Base-by-base conservation (phyloP, 2,888 invertebrate species). In the Tipula confusa region DNA sequence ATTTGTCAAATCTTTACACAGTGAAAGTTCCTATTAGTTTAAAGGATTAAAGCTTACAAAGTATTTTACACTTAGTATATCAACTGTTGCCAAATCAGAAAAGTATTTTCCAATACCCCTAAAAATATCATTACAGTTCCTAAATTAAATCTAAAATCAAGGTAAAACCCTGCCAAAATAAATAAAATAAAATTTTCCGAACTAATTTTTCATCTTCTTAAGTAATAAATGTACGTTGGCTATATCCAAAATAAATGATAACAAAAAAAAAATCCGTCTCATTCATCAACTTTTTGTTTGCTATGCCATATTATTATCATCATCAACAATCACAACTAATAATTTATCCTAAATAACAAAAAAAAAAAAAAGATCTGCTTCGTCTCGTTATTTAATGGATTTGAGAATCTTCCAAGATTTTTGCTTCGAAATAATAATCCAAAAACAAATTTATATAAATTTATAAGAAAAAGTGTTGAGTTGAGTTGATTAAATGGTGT, bases 401-500 rank as follows among this genome's bases (percentile, higher is more conserved):
- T 64, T 24, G 64, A n/a, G n/a, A 18, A 64, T 24, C 64, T 24
- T 64, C 64, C 64, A 64, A 64, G 64, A 64, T 18, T 18, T 24
- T 64, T 64, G 24, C 24, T 64, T 64, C 0, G 2, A 64, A 15
- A 4, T 64, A 64, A 64, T 64, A 64, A 64, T 9, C 3, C 3
- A 43, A 43, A 43, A 43, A 15, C 4, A 43, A 48, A 48, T 6
- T 48, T 15, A 48, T 24, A 64, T 64, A 64, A 64, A 64, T 64
- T 24, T 43, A 24, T 9, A 24, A 2, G 64, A 64, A n/a, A n/a
- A 64, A 64, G 64, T 64, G 24, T 64, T 64, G 24, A 24, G 64
- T 64, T 64, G 64, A 64, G 24, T 64, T 64, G 64, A 64, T 64
- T 64, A 64, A 64, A 64, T 64, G 64, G 64, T 64, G 64, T 64